Base-by-base conservation (phyloP, 2,888 invertebrate species). In the Brachypalpus laphriformis region DNA sequence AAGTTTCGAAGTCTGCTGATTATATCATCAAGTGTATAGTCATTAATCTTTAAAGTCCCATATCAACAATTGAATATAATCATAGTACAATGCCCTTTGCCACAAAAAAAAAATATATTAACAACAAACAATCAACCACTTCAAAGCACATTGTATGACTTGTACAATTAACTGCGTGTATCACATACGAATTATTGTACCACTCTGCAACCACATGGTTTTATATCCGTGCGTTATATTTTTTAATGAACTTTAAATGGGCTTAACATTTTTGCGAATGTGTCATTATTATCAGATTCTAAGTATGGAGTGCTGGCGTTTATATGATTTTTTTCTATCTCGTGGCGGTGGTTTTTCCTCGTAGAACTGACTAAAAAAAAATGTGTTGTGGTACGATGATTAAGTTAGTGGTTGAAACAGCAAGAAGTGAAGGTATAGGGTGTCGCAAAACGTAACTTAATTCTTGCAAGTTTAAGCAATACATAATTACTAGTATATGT, bases 61-160 rank as follows among this genome's bases (percentile, higher is more conserved):
- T 71, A 65, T 42, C 31, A 63, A 42, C 25, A 65, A 42, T 65
- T 71, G 22, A 76, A 57, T 63, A 18, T 63, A 76, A 63, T 71
- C 34, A 66, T 59, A 42, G 82, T 56, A 51, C 82, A 71, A 77
- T 82, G 71, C 28, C 63, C 82, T 47, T 56, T 51, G 18, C 11
- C 49, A 42, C 1, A n/a, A 22, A 18, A n/a, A 22, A 57, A 20
- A 22, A 25, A 25, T 5, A 5, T 4, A 25, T 25, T 25, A 25
- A 25, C 22, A 28, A 59, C 11, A 40, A 31, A n/a, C 22, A 42
- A 16, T 7, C 16, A 34, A 72, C 51, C 45, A 56, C 59, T 31
- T 31, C 16, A 14, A n/a, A 40, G 20, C 51, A 57, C 34, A 54
- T 72, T 59, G 56, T 37, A 45, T 66, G 49, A 72, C 57, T 74